phyloP scores from a whole-genome alignment of 2,113 vertebrate species.

The Anoplopoma fimbria region DNA sequence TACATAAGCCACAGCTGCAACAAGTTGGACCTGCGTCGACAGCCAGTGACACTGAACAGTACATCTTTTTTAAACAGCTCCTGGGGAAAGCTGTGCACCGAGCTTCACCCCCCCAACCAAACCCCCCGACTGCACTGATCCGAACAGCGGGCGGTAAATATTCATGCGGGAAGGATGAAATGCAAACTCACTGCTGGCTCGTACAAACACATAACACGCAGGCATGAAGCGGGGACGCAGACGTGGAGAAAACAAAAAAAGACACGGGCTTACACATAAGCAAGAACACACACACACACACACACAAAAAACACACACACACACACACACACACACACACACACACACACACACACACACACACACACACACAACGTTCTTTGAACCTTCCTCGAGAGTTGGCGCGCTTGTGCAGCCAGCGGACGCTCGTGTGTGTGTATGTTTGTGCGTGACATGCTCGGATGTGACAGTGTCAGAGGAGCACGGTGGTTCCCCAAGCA shows the following conservation, averaged over 20 bases:
- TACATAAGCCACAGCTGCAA: slow-evolving; percentile 69
- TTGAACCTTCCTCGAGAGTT: slow-evolving; percentile 56
- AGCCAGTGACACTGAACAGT: slow-evolving; percentile 51
- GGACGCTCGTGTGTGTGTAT: slow-evolving; percentile 17
- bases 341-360: not conserved
- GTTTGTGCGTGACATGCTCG: slow-evolving; percentile 61
- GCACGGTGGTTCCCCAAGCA: slow-evolving; percentile 67
- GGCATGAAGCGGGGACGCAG: too few species aligned
- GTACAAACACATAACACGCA: slow-evolving; percentile 31
- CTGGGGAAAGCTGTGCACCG: slow-evolving; percentile 46
- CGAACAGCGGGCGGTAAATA: slow-evolving; percentile 58
- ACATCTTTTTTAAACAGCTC: slow-evolving; percentile 63
- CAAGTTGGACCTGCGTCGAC: slow-evolving; percentile 63
- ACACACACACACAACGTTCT: slow-evolving; percentile 13
- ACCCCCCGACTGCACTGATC: slow-evolving; percentile 14
- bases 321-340: too few species aligned
- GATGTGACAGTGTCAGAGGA: slow-evolving; percentile 75
- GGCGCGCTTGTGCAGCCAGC: slow-evolving; percentile 8
- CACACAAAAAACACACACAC: too few species aligned
- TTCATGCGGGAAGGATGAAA: slow-evolving; percentile 51
- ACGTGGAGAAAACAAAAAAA: slow-evolving; percentile 36
- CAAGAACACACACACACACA: not conserved
- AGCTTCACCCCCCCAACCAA: slow-evolving; percentile 7
- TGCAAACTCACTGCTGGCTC: slow-evolving; percentile 42
- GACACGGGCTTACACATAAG: not conserved